Base-by-base conservation (phyloP, 2,888 invertebrate species). In the Eupithecia subumbrata region DNA sequence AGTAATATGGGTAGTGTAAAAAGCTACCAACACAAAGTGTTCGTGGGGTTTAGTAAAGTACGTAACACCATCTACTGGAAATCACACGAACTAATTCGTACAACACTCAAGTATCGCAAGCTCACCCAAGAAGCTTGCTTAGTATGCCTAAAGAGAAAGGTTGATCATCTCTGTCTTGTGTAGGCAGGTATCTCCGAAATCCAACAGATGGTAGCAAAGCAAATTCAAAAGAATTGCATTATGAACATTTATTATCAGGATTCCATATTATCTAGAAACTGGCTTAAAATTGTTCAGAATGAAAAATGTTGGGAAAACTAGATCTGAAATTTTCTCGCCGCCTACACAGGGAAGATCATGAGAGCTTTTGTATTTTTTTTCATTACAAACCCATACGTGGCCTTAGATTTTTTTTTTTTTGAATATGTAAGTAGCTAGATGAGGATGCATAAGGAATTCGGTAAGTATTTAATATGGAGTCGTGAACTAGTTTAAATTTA, bases 11-110 rank as follows among this genome's bases (percentile, higher is more conserved):
- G n/a, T n/a, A n/a, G n/a, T n/a, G n/a, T n/a, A n/a, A n/a, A n/a
- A n/a, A n/a, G 30, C 30, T 30, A 30, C 30, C 30, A 30, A 30
- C 37, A 43, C 2, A 52, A n/a, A 52, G 14, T 52, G 52, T 52
- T 2, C 52, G 16, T 30, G 63, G 30, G 30, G 30, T 30, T 34
- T 34, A 8, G 16, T 30, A 18, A n/a, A n/a, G 1, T n/a, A 8
- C n/a, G n/a, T 22, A 52, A 18, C 64, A 34, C 69, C 74, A 76
- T 74, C 76, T 76, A 74, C 52, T 52, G 76, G 43, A 64, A 11
- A 69, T 25, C 22, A 48, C 0, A 37, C 14, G 60, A 69, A 67
- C 52, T 68, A 37, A 71, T 25, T 34, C 52, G 16, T 30, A 52
- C 12, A 48, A n/a, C 34, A 34, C 12, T 25, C 1, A 11, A 69